These are phyloP conservation scores for Callaeas wilsoni DNA, from an alignment of 2,113 vertebrate species.

Conservation along the genomic window DNA sequence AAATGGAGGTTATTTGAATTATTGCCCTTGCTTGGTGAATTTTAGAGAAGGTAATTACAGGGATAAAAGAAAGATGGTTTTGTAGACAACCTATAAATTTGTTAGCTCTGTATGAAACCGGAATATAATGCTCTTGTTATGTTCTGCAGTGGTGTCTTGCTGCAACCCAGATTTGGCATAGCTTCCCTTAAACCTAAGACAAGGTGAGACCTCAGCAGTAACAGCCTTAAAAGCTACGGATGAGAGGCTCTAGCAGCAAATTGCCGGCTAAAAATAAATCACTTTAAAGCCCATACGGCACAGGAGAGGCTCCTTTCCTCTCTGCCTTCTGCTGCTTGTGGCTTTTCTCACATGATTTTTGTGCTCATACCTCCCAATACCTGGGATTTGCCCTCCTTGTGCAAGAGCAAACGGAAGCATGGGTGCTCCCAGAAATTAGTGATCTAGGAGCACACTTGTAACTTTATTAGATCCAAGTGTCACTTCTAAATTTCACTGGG, in stretches of 20 bases:
- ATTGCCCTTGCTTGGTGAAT: not conserved
- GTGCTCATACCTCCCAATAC: not conserved
- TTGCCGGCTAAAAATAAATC: not conserved
- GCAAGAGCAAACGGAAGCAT: rapidly evolving
- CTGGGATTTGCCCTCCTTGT: not conserved
- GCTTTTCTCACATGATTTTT: not conserved
- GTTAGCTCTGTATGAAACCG: not conserved
- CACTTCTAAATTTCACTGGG: not conserved
- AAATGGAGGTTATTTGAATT: not conserved
- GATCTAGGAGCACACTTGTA: not conserved
- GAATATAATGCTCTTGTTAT: not conserved
- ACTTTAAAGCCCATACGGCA: not conserved
- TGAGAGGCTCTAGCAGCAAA: not conserved
- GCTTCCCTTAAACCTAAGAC: not conserved
- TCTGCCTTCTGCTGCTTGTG: not conserved
- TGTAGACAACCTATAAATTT: not conserved
- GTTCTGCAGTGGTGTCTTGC: not conserved
- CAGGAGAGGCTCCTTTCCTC: not conserved
- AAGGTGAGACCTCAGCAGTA: not conserved
- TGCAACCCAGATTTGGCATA: not conserved
- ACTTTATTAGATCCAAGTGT: not conserved
- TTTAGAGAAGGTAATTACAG: not conserved
- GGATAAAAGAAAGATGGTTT: not conserved
- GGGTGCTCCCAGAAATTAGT: not conserved
- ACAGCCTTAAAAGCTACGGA: not conserved